Conservation (phyloP, 2,113 vertebrate species). For the Carollia perspicillata region DNA sequence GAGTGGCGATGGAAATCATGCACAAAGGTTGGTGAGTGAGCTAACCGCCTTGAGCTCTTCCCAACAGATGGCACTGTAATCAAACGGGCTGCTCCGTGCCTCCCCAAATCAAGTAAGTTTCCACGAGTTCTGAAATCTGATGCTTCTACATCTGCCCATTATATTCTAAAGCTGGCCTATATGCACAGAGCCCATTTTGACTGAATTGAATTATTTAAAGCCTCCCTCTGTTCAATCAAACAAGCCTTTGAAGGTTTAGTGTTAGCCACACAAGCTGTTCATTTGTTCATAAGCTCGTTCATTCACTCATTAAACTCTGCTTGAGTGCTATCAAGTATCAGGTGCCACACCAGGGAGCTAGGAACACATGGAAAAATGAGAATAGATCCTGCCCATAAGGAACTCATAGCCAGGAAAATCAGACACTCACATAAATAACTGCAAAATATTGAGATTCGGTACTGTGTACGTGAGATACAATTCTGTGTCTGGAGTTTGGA, state of each 20-base stretch:
- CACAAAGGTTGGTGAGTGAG: not conserved
- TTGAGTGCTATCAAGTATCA: not conserved
- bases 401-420: not conserved
- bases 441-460: not conserved
- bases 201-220: not conserved
- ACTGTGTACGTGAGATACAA: not conserved
- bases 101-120: not conserved
- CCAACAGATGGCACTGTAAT: not conserved
- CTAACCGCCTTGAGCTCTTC: not conserved
- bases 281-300: not conserved
- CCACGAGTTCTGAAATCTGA: not conserved
- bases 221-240: not conserved
- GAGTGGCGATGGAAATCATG: not conserved
- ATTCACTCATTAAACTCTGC: not conserved
- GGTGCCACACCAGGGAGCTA: not conserved
- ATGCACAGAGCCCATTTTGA: not conserved
- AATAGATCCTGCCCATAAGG: not conserved
- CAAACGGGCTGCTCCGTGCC: not conserved
- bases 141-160: not conserved
- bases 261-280: not conserved
- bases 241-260: not conserved
- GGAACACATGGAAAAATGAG: not conserved
- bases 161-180: not conserved
- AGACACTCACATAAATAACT: not conserved
- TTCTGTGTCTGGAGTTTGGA: not conserved